Evolutionary conservation across 2,888 invertebrate species (phyloP).

Genomic region (Matsumyia berberina): DNA sequence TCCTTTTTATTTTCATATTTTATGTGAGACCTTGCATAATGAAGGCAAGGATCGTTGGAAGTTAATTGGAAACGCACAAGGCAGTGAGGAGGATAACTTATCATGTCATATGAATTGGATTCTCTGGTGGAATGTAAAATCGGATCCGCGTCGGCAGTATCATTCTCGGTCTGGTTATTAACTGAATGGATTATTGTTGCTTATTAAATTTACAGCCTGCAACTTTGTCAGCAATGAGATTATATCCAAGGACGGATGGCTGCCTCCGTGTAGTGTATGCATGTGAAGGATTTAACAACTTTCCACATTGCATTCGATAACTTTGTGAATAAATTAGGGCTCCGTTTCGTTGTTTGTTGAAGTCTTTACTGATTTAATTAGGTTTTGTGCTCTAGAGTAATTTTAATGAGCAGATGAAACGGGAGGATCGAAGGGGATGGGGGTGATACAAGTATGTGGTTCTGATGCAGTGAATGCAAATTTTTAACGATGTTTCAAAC

Average conservation of each 20-base stretch:
- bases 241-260: neutral
- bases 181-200: neutral
- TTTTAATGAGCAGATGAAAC: too few species aligned
- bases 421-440: neutral
- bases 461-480: too few species aligned
- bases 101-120: slow-evolving; percentile 28
- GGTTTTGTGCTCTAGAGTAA: too few species aligned
- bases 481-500: too few species aligned
- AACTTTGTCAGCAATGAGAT: neutral
- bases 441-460: too few species aligned
- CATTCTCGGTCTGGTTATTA: neutral
- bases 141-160: slow-evolving; percentile 1
- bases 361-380: too few species aligned
- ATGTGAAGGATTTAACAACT: neutral
- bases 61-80: slow-evolving; percentile 36
- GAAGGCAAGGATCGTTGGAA: slow-evolving; percentile 30
- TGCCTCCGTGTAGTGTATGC: neutral
- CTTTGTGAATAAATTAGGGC: slow-evolving; percentile 1
- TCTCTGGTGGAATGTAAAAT: slow-evolving; percentile 6
- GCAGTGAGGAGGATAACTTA: slow-evolving; percentile 25
- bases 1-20: slow-evolving; percentile 3
- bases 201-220: neutral
- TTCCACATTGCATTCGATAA: neutral
- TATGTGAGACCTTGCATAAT: slow-evolving; percentile 47
- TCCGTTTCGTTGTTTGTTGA: neutral